Evolutionary conservation across 2,113 vertebrate genomes (phyloP), one percentile per base, ranked within the genome.

Genomic region (Recurvirostra avosetta): DNA sequence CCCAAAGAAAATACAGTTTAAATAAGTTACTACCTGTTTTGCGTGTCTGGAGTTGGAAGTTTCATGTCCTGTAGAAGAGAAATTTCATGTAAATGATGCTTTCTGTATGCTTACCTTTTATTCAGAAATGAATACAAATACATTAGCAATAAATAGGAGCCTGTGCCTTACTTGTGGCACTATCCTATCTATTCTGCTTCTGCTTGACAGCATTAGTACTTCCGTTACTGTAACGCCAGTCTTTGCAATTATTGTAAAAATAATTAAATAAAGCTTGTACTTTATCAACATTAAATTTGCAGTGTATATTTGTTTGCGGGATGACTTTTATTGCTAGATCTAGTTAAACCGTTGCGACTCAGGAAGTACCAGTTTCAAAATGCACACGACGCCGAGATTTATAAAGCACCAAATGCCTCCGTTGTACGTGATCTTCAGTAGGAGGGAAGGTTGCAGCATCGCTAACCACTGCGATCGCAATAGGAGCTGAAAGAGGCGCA

Each of bases 41-140:
- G 0, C 49, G 82, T 85, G 62, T 75, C 74, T 26, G 45, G 40
- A 59, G 88, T 91, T 93, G 84, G 41, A 15, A 76, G 53, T 76
- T 53, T 76, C 45, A 11, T 38, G n/a, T 70, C 49, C 41, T 27
- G 26, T 7, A 68, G 77, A 78, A 81, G 66, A 67, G 26, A 84
- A 74, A 9, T 79, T 85, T 79, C 78, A 38, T 61, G 62, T 85
- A 91, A 94, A 58, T 79, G 20, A 11, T 70, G 38, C 82, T 95
- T 96, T 75, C 90, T 76, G 9, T 50, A 26, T 63, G 49, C 66
- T 96, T 96, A 94, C 88, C 90, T 96, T 75, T 91, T 75, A 72
- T 90, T 88, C n/a, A 49, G 56, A 53, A 79, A 79, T 34, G 27
- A 63, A 49, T 40, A 61, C 81, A 80, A 63, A 78, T 92, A 94